Evolutionary conservation across 2,113 vertebrate species (phyloP).

Genomic region (Rhabdomys dilectus): DNA sequence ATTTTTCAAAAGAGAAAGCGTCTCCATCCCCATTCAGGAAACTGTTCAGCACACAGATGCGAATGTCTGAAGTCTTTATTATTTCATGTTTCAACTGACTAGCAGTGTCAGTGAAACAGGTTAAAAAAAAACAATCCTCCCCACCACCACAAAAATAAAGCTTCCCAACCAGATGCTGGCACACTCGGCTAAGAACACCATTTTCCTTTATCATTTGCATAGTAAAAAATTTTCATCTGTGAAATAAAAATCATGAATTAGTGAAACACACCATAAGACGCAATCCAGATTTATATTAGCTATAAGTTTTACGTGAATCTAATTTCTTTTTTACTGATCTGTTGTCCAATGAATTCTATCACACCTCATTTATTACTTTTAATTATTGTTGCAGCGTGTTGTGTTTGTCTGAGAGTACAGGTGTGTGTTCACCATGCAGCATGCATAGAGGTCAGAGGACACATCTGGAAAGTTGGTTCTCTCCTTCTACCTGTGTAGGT

Average conservation of each 20-base stretch:
- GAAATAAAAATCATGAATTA: constrained; percentile 70
- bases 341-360: constrained; percentile 17
- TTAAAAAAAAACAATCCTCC: constrained; percentile 22
- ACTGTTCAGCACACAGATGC: not conserved
- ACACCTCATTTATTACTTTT: not conserved
- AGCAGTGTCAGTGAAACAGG: constrained; percentile 1
- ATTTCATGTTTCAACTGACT: constrained; percentile 9
- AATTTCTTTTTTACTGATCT: not conserved
- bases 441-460: not conserved
- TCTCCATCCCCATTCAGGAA: not conserved
- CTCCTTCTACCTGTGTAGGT: not conserved
- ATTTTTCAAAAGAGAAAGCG: constrained; percentile 30
- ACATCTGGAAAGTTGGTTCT: not conserved
- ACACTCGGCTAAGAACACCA: constrained; percentile 26
- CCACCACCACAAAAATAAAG: not conserved
- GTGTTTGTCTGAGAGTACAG: not conserved
- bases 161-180: not conserved
- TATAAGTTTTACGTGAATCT: not conserved
- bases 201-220: constrained; percentile 63
- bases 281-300: constrained; percentile 56
- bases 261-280: constrained; percentile 35
- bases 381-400: not conserved
- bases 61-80: constrained; percentile 59
- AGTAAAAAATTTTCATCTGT: constrained; percentile 57
- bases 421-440: not conserved